These are phyloP conservation scores for Petrocephalus zakoni DNA, from an alignment of 2,113 vertebrate genomes.

Conservation along the genomic window DNA sequence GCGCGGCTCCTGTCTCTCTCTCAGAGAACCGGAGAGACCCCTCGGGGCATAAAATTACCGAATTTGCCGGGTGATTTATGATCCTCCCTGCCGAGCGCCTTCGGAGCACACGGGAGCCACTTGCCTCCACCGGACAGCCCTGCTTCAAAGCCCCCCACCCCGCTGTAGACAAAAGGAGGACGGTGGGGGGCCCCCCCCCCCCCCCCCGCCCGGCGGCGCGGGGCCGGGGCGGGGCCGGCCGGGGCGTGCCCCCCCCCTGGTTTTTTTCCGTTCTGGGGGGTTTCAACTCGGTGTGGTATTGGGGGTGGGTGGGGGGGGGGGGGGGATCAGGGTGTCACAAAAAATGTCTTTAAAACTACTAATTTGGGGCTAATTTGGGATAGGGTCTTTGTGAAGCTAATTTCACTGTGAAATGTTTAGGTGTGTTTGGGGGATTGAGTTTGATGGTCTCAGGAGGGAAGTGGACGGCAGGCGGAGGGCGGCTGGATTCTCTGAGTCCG, in stretches of 20 bases:
- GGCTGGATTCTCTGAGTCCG: background rate
- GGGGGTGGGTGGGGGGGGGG: background rate
- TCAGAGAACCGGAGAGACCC: conserved; percentile 57
- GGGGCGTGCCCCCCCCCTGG: no score
- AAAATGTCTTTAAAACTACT: conserved; percentile 9
- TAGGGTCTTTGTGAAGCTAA: background rate
- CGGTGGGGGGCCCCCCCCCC: background rate
- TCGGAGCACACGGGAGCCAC: conserved; percentile 49
- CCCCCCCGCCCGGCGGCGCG: background rate
- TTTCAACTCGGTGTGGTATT: no score
- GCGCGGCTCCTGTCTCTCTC: conserved; percentile 53
- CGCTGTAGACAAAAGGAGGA: background rate
- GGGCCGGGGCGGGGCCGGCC: no score
- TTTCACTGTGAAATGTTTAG: conserved; percentile 9
- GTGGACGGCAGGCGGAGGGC: no score
- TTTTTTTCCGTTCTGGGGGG: no score
- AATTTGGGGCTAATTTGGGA: conserved; percentile 21
- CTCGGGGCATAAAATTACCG: conserved; percentile 59
- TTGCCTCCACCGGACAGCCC: conserved; percentile 40
- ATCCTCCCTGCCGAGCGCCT: conserved; percentile 50
- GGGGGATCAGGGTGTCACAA: background rate
- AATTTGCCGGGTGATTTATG: conserved; percentile 69
- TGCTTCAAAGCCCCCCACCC: background rate
- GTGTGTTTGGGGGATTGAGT: background rate
- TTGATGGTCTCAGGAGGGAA: conserved; percentile 8